Percentiles rank a stretch among this genome's conserved stretches.
Evolutionary conservation across 2,888 invertebrate species (phyloP).

Genomic region (Volucella inflata): DNA sequence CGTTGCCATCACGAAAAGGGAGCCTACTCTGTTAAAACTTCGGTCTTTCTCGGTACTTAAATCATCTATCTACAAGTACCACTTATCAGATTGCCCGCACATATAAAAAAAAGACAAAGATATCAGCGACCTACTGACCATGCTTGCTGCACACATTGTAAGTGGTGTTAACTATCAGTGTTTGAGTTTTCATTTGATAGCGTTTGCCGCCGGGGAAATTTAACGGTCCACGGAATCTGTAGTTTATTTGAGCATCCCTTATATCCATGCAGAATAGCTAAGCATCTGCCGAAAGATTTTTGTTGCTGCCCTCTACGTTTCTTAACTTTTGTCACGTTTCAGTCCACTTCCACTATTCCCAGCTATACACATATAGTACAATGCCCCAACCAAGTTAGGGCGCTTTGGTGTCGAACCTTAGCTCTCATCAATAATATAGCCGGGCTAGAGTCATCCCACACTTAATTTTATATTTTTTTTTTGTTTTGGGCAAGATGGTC

Average conservation of each 20-base stretch:
- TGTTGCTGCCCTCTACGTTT: slow-evolving; percentile 1
- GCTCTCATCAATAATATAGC: slow-evolving; percentile 46
- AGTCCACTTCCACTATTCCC: slow-evolving; percentile 39
- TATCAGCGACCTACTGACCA: not conserved
- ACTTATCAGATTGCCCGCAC: too few relatives aligned
- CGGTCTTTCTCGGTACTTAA: too few relatives aligned
- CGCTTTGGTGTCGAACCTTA: slow-evolving; percentile 47
- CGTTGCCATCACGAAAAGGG: too few relatives aligned
- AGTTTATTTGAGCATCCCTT: slow-evolving; percentile 59
- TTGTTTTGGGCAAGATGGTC: slow-evolving; percentile 21
- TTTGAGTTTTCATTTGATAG: not conserved
- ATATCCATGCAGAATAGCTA: slow-evolving; percentile 52
- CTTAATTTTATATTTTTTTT: slow-evolving; percentile 55
- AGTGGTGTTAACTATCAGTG: slow-evolving; percentile 3
- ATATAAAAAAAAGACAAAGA: too few relatives aligned
- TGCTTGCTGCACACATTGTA: slow-evolving; percentile 31
- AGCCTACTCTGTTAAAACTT: too few relatives aligned
- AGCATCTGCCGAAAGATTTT: slow-evolving; percentile 41
- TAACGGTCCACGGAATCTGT: slow-evolving; percentile 67
- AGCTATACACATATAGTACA: not conserved
- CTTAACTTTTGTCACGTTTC: slow-evolving; percentile 50
- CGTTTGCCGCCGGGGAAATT: slow-evolving; percentile 70
- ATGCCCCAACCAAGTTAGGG: slow-evolving; percentile 18
- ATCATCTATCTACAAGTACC: too few relatives aligned
- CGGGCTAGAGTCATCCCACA: slow-evolving; percentile 54